Evolutionary conservation across 2,113 vertebrate species (phyloP), one percentile per base, ranked within the genome.

Genomic region (Phyllostomus hastatus): DNA sequence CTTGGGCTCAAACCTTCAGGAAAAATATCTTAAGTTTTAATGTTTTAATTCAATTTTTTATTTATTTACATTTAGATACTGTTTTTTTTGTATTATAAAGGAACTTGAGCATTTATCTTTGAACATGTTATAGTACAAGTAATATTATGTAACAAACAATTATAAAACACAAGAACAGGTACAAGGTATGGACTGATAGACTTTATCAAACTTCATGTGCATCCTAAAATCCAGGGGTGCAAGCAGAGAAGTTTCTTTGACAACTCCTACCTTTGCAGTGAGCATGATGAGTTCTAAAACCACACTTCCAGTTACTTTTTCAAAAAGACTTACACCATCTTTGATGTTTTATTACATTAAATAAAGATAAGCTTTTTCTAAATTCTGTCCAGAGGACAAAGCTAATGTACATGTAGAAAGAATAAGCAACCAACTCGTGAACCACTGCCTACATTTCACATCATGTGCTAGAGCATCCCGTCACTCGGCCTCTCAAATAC

Each of bases 201-300:
- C n/a, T 52, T 95, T 92, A 57, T 17, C 80, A 95, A 97, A 82
- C 35, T 73, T 72, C 64, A 73, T 14, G 38, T 84, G 38, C 50
- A 83, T 88, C 69, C 79, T 83, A 75, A 5, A 5, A 89, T 70
- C 10, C 73, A 82, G 28, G 52, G 33, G 87, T 12, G 59, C 31
- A 81, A 46, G 48, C 50, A 15, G 31, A n/a, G 33, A 93, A 64
- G 50, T 64, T 61, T 70, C 57, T 72, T 26, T 61, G 46, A 57
- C 19, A 93, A 3, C 10, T 75, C 5, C 69, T 57, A 69, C 57
- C 28, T 72, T 81, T 41, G 73, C 31, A 35, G 52, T 82, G 41
- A 72, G 52, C 38, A 66, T 52, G 6, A 67, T 67, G 31, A 78
- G 31, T 61, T 92, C 61, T 83, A 76, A 87, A 89, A 26, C 0